Base-by-base conservation (phyloP, 2,797 vertebrate species). In the Manis pentadactyla region DNA sequence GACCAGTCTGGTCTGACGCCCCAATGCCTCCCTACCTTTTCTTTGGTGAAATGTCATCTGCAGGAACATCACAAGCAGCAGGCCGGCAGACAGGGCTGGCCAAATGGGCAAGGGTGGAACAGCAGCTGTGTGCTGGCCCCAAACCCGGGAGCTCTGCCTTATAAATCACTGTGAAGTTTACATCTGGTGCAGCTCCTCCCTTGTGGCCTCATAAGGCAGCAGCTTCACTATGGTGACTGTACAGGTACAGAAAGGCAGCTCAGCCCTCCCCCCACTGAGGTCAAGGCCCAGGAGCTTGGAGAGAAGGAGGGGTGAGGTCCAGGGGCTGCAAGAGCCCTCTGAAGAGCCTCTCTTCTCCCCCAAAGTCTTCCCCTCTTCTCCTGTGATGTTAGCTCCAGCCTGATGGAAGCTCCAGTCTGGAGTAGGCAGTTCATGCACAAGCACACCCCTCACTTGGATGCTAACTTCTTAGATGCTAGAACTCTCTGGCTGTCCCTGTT, bases 161-260 rank as follows among this genome's bases (percentile, higher is more conserved):
- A 10, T 84, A 86, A 96, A 91, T 92, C 89, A 96, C 88, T 82
- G 18, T 37, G 89, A 96, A 96, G 94, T 88, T 91, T 49, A 34
- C 77, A 78, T 93, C 94, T 89, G 92, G 51, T 7, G 68, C 83
- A 31, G 75, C 78, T 86, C 78, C 53, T 64, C 92, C 87, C 79
- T 89, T 49, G 51, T 73, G 69, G 1, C 63, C 90, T 71, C 29
- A 23, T 42, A n/a, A 63, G 42, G 91, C 66, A 34, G 53, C 0
- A 0, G 17, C 39, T 92, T 87, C 66, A 10, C 5, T 83, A 0
- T 0, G 39, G 11, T 0, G 51, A 82, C 79, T 77, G 74, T 23
- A 5, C 25, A 77, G 84, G 64, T 71, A 57, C 21, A 17, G 27
- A 63, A 75, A 53, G 69, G 37, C 4, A 12, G 49, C 74, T 55